Evolutionary conservation across 1,140 invertebrate species (phyloP).

Genomic region (Aphaenogaster rudis): DNA sequence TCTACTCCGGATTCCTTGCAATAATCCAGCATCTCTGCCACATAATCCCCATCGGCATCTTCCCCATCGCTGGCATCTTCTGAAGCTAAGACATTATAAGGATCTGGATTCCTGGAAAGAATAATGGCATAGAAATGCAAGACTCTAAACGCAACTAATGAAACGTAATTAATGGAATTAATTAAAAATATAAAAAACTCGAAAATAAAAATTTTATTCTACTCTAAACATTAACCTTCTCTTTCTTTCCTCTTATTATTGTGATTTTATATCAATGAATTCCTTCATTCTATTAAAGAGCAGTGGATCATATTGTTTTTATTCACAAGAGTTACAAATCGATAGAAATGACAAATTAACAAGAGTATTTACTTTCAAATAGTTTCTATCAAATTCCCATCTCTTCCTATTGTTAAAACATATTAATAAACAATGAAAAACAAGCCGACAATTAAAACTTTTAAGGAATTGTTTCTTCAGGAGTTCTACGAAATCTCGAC

Average conservation of each 20-base stretch:
- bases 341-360: background rate
- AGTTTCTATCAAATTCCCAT: background rate
- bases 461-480: background rate
- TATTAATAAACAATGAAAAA: background rate
- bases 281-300: background rate
- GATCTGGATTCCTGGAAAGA: slow-evolving; percentile 80
- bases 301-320: background rate
- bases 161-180: background rate
- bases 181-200: background rate
- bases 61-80: slow-evolving; percentile 83
- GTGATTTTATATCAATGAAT: background rate
- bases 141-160: background rate
- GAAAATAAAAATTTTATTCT: background rate
- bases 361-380: background rate
- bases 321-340: background rate
- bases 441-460: background rate
- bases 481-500: background rate
- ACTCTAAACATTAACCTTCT: background rate
- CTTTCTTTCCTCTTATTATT: background rate
- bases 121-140: background rate
- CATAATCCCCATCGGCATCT: slow-evolving; percentile 80
- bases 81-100: slow-evolving; percentile 79
- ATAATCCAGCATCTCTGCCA: slow-evolving; percentile 82
- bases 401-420: background rate
- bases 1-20: slow-evolving; percentile 80